phyloP scores from a whole-genome alignment of 2,888 invertebrate species.

The Philopedon plagiatum region DNA sequence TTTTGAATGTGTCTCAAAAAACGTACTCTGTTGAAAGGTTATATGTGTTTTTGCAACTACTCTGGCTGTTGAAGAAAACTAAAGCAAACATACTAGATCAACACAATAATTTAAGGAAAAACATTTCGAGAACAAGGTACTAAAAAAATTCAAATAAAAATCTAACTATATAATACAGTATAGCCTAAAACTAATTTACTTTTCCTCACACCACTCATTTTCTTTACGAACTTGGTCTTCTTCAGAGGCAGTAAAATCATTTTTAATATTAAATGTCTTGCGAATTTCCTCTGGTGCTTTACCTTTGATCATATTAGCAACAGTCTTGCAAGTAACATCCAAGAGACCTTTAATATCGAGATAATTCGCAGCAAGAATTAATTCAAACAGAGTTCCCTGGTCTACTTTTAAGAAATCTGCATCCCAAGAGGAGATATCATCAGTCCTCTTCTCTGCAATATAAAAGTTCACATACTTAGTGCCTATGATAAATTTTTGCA shows the following conservation, averaged over 20 bases:
- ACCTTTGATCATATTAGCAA: conserved; percentile 98
- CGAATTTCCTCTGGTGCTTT: conserved; percentile 98
- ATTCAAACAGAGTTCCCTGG: conserved; percentile 95
- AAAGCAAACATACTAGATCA: neutral
- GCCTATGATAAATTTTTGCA: neutral
- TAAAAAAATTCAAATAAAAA: conserved; percentile 7
- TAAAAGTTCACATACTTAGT: neutral
- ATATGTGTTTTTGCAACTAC: neutral
- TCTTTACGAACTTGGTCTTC: conserved; percentile 98
- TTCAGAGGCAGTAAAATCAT: conserved; percentile 95
- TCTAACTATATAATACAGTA: conserved; percentile 15
- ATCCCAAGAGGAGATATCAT: conserved; percentile 99
- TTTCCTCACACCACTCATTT: conserved; percentile 95
- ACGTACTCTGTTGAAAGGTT: no score
- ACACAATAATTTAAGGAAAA: neutral
- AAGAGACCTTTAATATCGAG: conserved; percentile 95
- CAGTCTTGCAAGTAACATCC: conserved; percentile 98
- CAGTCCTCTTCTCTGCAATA: conserved; percentile 89
- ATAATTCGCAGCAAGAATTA: conserved; percentile 97
- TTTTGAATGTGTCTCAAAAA: no score
- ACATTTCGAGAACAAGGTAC: neutral
- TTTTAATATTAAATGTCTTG: conserved; percentile 97
- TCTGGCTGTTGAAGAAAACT: neutral
- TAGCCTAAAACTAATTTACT: conserved; percentile 68
- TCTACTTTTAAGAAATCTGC: conserved; percentile 99